phyloP scores from a whole-genome alignment of 2,797 vertebrate species.

The Dermochelys coriacea region DNA sequence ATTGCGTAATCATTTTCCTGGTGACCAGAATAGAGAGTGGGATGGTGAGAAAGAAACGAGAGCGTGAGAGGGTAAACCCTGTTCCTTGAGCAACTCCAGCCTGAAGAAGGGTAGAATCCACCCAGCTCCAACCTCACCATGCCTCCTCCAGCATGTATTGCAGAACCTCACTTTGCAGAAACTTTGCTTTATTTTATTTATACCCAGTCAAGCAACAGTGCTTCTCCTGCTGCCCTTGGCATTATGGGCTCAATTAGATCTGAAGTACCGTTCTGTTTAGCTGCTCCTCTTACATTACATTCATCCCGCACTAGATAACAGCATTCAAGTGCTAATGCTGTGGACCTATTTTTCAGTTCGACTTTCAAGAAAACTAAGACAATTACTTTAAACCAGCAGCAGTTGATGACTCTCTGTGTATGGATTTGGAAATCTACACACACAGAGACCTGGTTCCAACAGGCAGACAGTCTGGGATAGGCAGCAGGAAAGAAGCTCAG shows the following conservation, averaged over 20 bases:
- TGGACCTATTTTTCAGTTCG: neutral
- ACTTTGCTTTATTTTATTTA: neutral
- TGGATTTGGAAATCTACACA: neutral
- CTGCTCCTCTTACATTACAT: neutral
- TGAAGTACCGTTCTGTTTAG: neutral
- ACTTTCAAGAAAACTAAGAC: conserved; percentile 1
- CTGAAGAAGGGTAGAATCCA: conserved; percentile 10
- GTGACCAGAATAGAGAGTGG: neutral
- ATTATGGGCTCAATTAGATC: neutral
- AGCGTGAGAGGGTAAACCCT: neutral
- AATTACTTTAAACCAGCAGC: neutral
- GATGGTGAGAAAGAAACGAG: conserved; percentile 10
- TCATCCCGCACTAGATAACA: neutral
- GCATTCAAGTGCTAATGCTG: neutral
- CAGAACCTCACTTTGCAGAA: neutral
- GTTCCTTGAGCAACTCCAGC: neutral
- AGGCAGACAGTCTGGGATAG: neutral
- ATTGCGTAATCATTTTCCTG: neutral
- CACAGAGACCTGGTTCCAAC: neutral
- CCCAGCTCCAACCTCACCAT: neutral
- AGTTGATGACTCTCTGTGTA: neutral
- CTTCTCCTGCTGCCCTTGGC: neutral
- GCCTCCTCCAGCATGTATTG: neutral
- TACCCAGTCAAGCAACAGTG: neutral
- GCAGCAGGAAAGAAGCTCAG: neutral